Percentiles rank a stretch among this genome's conserved stretches.
phyloP scores from a whole-genome alignment of 2,113 vertebrate species.

The Halichoerus grypus region DNA sequence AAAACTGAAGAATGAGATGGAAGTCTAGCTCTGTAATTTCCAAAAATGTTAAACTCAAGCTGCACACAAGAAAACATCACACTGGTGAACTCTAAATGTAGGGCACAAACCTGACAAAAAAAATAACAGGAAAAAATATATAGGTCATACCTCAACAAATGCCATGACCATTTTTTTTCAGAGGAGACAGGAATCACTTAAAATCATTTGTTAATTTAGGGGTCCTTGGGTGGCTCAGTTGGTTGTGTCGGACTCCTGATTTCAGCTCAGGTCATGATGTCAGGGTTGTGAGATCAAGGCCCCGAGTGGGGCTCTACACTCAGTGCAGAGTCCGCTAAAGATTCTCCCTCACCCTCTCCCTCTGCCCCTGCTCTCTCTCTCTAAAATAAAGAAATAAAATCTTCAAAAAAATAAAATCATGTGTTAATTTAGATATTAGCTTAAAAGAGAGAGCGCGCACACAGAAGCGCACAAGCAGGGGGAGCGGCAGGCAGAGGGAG shows the following conservation, averaged over 20 bases:
- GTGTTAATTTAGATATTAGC: neutral
- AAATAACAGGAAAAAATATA: constrained; percentile 45
- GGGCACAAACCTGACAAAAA: constrained; percentile 48
- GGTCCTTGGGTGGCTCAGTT: neutral
- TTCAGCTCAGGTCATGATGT: neutral
- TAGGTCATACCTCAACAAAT: constrained; percentile 53
- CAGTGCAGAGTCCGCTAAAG: too few species aligned
- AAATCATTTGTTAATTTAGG: constrained; percentile 42
- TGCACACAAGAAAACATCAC: constrained; percentile 20
- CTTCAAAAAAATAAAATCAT: too few species aligned
- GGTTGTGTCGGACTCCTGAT: neutral
- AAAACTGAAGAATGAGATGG: neutral
- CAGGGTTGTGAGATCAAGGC: neutral
- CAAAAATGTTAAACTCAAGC: constrained; percentile 43
- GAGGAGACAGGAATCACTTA: neutral
- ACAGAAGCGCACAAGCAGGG: neutral
- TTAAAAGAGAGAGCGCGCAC: neutral
- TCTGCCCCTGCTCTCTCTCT: too few species aligned
- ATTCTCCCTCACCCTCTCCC: too few species aligned
- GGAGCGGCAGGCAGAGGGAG: neutral
- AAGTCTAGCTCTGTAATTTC: constrained; percentile 55
- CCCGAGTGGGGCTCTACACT: neutral
- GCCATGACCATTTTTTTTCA: constrained; percentile 30
- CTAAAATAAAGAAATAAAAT: too few species aligned
- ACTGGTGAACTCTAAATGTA: constrained; percentile 52